Evolutionary conservation across 2,888 invertebrate species (phyloP).

Genomic region (Serrognathus titanus): DNA sequence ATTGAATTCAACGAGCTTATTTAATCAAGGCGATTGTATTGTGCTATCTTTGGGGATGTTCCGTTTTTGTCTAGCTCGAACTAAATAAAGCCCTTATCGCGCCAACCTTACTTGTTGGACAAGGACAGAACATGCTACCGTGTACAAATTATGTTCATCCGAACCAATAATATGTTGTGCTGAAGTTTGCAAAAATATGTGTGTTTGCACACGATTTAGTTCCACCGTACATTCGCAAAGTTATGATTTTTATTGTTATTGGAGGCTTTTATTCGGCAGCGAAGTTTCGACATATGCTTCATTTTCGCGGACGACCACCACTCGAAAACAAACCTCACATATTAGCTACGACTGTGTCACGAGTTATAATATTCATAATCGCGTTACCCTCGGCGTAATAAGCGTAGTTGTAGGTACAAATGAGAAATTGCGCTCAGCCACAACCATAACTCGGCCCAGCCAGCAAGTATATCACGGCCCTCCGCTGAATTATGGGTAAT

Average conservation of each 20-base stretch:
- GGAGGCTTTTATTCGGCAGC: neutral
- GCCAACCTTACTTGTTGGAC: conserved; percentile 14
- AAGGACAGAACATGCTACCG: conserved; percentile 22
- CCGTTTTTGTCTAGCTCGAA: conserved; percentile 17
- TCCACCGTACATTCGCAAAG: neutral
- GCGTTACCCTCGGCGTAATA: conserved; percentile 44
- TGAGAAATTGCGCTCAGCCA: conserved; percentile 45
- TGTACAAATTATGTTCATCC: conserved; percentile 23
- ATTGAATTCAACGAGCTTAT: conserved; percentile 50
- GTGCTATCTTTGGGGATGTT: conserved; percentile 26
- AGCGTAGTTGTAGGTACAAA: conserved; percentile 48
- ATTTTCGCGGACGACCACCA: neutral
- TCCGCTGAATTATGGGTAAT: conserved; percentile 45
- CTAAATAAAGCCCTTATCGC: conserved; percentile 3
- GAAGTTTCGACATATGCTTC: neutral
- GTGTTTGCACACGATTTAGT: conserved; percentile 29
- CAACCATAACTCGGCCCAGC: conserved; percentile 44
- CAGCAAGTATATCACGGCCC: conserved; percentile 44
- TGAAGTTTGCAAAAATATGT: conserved; percentile 26
- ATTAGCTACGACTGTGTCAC: conserved; percentile 28
- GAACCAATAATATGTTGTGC: conserved; percentile 23
- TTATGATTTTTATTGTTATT: conserved; percentile 1
- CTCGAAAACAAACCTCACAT: conserved; percentile 27
- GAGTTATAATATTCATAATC: conserved; percentile 48
- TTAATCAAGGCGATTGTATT: conserved; percentile 35